Evolutionary conservation across 2,113 vertebrate genomes (phyloP), one percentile per base, ranked within the genome.

Genomic region (Rhinoderma darwinii): DNA sequence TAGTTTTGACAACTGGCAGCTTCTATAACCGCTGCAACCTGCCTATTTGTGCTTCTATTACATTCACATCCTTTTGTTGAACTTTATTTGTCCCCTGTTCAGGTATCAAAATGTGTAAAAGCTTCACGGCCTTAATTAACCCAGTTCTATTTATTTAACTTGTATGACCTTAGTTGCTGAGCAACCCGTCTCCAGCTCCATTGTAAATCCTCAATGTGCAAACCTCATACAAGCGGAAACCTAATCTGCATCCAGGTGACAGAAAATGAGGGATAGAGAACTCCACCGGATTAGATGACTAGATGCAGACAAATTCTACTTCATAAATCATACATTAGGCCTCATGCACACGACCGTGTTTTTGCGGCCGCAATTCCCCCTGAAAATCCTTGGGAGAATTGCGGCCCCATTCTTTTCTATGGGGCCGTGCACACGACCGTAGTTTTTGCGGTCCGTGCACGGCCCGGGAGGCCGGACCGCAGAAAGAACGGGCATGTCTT

Each of bases 81-180:
- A 72, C 68, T 72, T 25, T 8, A 68, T 68, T 75, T 75, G 41
- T 75, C 20, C 18, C 22, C n/a, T 15, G 22, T 61, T 81, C 30
- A 61, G 78, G 54, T 81, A 43, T 35, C 3, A 17, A 12, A 59
- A 76, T 44, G 37, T 75, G 51, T 77, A 37, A 77, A 76, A 54
- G 8, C n/a, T n/a, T 54, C 44, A 39, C 75, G 72, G 44, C 83
- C 73, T 85, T 77, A 63, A 77, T 77, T 50, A 85, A 78, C 84
- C 84, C 20, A 17, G 27, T 22, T 61, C 22, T 47, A 15, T 77
- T 43, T 30, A 76, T 77, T 63, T 84, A 63, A 32, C 72, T 76
- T 63, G 51, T 61, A 63, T 76, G 73, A 84, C 73, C 27, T 63
- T 37, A 32, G 83, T 84, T 84, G 73, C 83, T 30, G 18, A 12